Conservation (phyloP, 2,888 invertebrate species). For the Zygothrica quintamaculata region DNA sequence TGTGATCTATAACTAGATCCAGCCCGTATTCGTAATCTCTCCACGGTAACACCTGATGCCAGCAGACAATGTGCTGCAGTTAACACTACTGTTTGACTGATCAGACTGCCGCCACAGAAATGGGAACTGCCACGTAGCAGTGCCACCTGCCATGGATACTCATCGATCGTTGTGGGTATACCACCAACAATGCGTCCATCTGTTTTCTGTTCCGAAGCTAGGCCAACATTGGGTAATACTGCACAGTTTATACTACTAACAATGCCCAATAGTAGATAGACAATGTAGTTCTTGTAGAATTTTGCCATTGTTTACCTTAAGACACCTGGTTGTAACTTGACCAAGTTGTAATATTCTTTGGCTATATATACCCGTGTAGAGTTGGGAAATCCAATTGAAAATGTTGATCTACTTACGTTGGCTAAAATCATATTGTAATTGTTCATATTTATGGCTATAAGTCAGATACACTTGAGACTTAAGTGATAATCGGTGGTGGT, state of each 20-base stretch:
- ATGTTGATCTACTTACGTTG: no score
- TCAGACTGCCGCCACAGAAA: constrained; percentile 86
- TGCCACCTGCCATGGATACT: constrained; percentile 79
- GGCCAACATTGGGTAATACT: constrained; percentile 21
- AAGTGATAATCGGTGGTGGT: constrained; percentile 8
- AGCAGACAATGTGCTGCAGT: constrained; percentile 87
- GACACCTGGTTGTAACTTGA: constrained; percentile 2
- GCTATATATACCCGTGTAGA: constrained; percentile 3
- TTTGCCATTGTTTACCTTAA: constrained; percentile 6
- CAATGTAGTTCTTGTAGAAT: background rate
- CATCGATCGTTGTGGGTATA: constrained; percentile 52
- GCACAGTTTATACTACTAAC: constrained; percentile 25
- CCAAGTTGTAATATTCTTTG: background rate
- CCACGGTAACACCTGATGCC: constrained; percentile 12
- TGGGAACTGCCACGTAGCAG: constrained; percentile 84
- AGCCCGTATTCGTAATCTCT: constrained; percentile 39
- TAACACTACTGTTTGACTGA: constrained; percentile 84
- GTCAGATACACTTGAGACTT: constrained; percentile 26
- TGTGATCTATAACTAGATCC: constrained; percentile 37
- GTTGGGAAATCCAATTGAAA: no score
- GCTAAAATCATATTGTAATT: no score
- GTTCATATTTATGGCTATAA: constrained; percentile 18
- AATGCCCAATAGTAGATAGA: constrained; percentile 12
- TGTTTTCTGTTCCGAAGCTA: constrained; percentile 8
- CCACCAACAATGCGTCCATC: constrained; percentile 62